A percentile compares a stretch with the other conserved stretches of the same genome.
phyloP scores from a whole-genome alignment of 2,113 vertebrate species.

The Thunnus thynnus region DNA sequence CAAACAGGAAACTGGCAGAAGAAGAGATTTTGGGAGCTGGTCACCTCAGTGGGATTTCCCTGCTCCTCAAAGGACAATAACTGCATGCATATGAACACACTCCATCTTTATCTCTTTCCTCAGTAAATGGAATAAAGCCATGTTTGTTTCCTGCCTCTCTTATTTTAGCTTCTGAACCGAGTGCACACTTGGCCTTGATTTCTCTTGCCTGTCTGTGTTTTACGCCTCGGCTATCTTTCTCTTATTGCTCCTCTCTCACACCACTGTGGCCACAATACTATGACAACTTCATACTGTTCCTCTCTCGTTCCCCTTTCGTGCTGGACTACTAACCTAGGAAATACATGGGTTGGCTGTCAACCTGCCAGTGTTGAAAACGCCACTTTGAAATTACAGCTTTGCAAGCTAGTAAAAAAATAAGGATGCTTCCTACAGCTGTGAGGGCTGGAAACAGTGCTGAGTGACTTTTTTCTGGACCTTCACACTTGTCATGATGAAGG shows the following conservation, averaged over 20 bases:
- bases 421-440: not conserved
- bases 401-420: conserved; percentile 16
- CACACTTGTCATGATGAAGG: conserved; percentile 14
- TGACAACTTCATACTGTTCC: conserved; percentile 10
- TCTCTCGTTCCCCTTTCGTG: not conserved
- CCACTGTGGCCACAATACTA: conserved; percentile 22
- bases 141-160: conserved; percentile 50
- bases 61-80: conserved; percentile 49
- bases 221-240: not conserved
- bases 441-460: not conserved
- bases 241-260: conserved; percentile 10
- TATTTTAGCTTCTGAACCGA: conserved; percentile 63
- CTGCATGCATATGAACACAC: conserved; percentile 12
- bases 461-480: conserved; percentile 13
- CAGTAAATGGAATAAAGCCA: conserved; percentile 50
- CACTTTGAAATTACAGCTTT: conserved; percentile 29
- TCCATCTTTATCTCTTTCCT: conserved; percentile 20
- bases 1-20: conserved; percentile 53
- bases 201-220: conserved; percentile 50
- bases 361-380: conserved; percentile 2
- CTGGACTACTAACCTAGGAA: conserved; percentile 24
- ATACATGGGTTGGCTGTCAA: conserved; percentile 17
- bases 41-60: conserved; percentile 57
- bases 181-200: conserved; percentile 46
- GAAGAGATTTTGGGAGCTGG: conserved; percentile 50